Conservation (phyloP, 2,113 vertebrate genomes). For the Burhinus oedicnemus region DNA sequence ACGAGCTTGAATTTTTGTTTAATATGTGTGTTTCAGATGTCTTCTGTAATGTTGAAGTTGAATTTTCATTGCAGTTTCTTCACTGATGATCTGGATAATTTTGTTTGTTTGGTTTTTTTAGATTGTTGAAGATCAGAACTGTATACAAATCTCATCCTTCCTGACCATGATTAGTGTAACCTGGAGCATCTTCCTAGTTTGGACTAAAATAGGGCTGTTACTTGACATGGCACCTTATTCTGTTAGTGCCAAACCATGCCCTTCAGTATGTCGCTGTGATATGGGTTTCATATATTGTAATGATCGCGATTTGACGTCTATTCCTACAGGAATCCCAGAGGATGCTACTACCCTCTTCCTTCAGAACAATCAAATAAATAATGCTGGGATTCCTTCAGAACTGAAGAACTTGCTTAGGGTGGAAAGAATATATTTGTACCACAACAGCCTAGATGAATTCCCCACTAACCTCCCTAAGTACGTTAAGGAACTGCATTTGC, state of each 20-base stretch:
- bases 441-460: conserved; percentile 98
- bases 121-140: conserved; percentile 80
- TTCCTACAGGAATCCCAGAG: conserved; percentile 92
- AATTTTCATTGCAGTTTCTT: conserved; percentile 38
- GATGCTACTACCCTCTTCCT: conserved; percentile 97
- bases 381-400: conserved; percentile 94
- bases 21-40: not conserved
- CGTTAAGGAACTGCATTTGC: conserved; percentile 96
- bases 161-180: conserved; percentile 92
- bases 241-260: conserved; percentile 89
- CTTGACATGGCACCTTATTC: conserved; percentile 87
- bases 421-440: conserved; percentile 98
- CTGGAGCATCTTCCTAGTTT: conserved; percentile 90
- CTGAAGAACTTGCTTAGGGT: conserved; percentile 89
- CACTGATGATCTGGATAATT: conserved; percentile 60
- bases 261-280: conserved; percentile 94
- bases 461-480: conserved; percentile 95
- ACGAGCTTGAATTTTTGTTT: not conserved
- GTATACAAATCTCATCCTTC: conserved; percentile 77
- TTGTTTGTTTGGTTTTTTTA: conserved; percentile 75
- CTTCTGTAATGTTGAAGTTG: conserved; percentile 30
- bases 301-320: conserved; percentile 95
- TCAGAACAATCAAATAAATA: conserved; percentile 99
- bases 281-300: conserved; percentile 99
- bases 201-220: conserved; percentile 91